Evolutionary conservation across 1,140 invertebrate species (phyloP).

Genomic region (Samia ricini): DNA sequence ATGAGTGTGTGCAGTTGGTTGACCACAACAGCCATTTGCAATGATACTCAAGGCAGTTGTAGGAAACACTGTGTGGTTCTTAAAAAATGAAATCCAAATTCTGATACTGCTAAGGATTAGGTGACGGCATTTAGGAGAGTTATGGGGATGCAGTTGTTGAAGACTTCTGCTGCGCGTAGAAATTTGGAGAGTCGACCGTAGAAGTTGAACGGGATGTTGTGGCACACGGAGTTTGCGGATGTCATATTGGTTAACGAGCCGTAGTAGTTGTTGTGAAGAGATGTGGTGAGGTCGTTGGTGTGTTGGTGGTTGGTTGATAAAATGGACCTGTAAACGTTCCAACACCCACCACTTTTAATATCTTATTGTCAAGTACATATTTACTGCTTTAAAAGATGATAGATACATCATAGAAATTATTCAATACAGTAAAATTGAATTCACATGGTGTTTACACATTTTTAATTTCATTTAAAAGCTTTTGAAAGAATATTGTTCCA

Average conservation of each 20-base stretch:
- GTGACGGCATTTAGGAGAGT: conserved; percentile 63
- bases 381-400: not conserved
- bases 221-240: conserved; percentile 65
- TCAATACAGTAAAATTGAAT: not conserved
- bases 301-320: conserved; percentile 77
- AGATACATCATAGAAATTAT: not conserved
- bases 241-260: conserved; percentile 68
- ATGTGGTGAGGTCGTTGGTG: conserved; percentile 74
- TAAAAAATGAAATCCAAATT: conserved; percentile 40
- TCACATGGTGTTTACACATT: not conserved
- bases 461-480: not conserved
- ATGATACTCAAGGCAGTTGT: conserved; percentile 47
- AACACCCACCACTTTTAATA: conserved; percentile 76
- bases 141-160: conserved; percentile 56
- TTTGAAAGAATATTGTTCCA: not conserved
- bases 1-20: conserved; percentile 65
- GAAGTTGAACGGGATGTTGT: conserved; percentile 61
- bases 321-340: conserved; percentile 77
- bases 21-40: conserved; percentile 54
- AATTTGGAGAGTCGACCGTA: conserved; percentile 64
- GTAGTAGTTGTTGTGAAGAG: conserved; percentile 72
- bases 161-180: conserved; percentile 66
- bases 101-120: conserved; percentile 46
- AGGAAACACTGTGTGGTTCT: conserved; percentile 55
- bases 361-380: conserved; percentile 28